Evolutionary conservation across 2,888 invertebrate genomes (phyloP).

Genomic region (Hanleya hanleyi): DNA sequence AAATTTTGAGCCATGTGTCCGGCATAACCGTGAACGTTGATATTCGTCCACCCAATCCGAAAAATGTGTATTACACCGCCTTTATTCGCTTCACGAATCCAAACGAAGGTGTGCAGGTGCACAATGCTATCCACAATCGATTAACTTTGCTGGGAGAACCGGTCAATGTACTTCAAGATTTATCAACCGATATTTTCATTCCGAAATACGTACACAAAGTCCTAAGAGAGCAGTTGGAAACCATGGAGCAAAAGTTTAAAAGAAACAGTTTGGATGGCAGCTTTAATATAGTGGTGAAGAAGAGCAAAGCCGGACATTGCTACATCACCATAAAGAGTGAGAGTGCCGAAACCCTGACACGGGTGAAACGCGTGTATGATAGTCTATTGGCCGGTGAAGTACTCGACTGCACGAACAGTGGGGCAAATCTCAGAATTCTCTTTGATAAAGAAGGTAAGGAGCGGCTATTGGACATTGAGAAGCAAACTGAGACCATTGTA

Average conservation of each 20-base stretch:
- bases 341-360: constrained; percentile 34
- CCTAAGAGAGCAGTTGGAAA: constrained; percentile 31
- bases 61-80: constrained; percentile 34
- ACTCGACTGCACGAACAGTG: constrained; percentile 29
- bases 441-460: constrained; percentile 40
- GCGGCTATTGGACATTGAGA: constrained; percentile 34
- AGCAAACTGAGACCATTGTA: constrained; percentile 32
- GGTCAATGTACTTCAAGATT: constrained; percentile 27
- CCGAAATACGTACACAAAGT: constrained; percentile 31
- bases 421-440: constrained; percentile 20
- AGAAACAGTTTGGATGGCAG: neutral
- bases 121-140: constrained; percentile 15
- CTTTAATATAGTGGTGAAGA: neutral
- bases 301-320: constrained; percentile 36
- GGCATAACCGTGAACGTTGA: neutral
- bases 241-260: constrained; percentile 18
- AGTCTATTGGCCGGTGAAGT: neutral
- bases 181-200: constrained; percentile 37
- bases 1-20: neutral
- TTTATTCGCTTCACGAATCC: constrained; percentile 43
- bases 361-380: constrained; percentile 22
- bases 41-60: neutral
- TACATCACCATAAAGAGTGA: constrained; percentile 39
- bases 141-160: constrained; percentile 11
- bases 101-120: constrained; percentile 40